phyloP scores from a whole-genome alignment of 2,113 vertebrate genomes.

The Callocephalon fimbriatum region DNA sequence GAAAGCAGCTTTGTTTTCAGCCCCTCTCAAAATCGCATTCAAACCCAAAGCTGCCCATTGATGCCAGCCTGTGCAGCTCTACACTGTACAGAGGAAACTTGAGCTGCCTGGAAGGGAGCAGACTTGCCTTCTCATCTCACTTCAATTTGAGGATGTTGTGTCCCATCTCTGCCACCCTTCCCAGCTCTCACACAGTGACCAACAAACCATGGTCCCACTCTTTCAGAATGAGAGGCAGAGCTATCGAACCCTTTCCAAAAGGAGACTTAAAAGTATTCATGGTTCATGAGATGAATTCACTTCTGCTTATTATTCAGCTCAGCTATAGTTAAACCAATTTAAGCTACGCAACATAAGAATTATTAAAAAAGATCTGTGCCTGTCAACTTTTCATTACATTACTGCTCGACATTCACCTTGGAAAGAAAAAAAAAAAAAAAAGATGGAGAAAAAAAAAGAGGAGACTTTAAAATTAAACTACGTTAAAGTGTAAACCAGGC shows the following conservation, averaged over 20 bases:
- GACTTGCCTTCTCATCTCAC: background rate
- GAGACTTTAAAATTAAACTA: conserved; percentile 59
- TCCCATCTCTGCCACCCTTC: background rate
- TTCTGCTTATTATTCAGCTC: conserved; percentile 76
- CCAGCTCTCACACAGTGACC: background rate
- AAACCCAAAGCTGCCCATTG: background rate
- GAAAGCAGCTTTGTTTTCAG: background rate
- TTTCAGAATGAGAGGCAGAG: background rate
- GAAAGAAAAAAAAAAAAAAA: background rate
- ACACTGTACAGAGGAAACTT: rapidly evolving
- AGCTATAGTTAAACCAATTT: conserved; percentile 77
- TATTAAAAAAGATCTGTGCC: conserved; percentile 73
- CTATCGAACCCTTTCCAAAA: background rate
- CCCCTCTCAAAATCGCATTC: background rate
- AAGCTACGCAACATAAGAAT: conserved; percentile 73
- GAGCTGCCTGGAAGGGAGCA: background rate
- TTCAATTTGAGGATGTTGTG: background rate
- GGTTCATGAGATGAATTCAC: conserved; percentile 47
- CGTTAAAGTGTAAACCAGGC: conserved; percentile 57
- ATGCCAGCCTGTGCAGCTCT: background rate
- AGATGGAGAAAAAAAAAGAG: background rate
- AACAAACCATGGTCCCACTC: background rate
- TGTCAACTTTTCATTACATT: conserved; percentile 76
- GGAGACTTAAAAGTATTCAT: conserved; percentile 32
- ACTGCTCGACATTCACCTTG: conserved; percentile 73